Base-by-base conservation (phyloP, 2,113 vertebrate species). In the Carassius carassius region DNA sequence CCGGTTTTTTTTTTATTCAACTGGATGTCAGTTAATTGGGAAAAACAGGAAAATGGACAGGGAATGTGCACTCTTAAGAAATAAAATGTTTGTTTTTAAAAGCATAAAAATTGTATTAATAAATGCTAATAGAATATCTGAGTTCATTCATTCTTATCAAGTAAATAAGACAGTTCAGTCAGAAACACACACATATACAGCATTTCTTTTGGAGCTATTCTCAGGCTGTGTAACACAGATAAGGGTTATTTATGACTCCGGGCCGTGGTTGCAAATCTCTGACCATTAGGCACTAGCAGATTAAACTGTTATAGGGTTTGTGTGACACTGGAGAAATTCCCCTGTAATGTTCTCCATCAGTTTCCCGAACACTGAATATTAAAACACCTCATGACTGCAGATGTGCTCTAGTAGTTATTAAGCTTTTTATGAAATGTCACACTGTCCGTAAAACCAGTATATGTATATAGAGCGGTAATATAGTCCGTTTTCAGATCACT, bases 281-380 rank as follows among this genome's bases (percentile, higher is more conserved):
- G 78, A 79, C 82, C 86, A 87, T 89, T 89, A 89, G 79, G 63
- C 78, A 72, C 4, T 25, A 86, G 83, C 85, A 86, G 86, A 87
- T 89, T 86, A 87, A 78, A 78, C 81, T 73, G 76, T 81, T 81
- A 32, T 47, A 74, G 75, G 60, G 70, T 70, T 81, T 58, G 56
- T 84, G 81, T 88, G 54, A 80, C 87, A 74, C 76, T 21, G 70
- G 81, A 17, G 60, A 65, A 70, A 79, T 63, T 69, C 47, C 17
- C 23, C n/a, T 37, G 23, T 79, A 79, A 79, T 49, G 25, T 75
- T 83, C 44, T 65, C 83, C 82, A 84, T 32, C 74, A 3, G 49
- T n/a, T 69, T 83, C 65, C 54, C 58, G 77, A 82, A 72, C 78
- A 51, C 49, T 62, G 35, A 77, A 10, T 21, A 29, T 74, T 32